Conservation (phyloP, 2,888 invertebrate genomes). For the Diplazon laetatorius region DNA sequence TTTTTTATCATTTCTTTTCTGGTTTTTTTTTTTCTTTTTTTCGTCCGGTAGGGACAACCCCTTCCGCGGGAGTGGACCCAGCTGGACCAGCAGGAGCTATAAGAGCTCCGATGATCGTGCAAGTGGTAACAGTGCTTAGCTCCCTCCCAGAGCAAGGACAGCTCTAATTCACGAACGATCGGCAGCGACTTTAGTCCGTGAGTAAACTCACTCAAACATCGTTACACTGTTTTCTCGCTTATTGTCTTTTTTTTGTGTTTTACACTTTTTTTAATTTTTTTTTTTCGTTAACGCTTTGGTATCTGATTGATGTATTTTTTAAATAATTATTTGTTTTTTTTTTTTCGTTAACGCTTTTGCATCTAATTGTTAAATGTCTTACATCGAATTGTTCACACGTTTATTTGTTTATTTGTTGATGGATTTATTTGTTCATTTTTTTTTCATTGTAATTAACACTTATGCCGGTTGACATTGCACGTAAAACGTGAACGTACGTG, state of each 20-base stretch:
- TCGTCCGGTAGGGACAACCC: constrained; percentile 71
- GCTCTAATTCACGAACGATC: constrained; percentile 66
- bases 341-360: background rate
- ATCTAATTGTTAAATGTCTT: too few species aligned
- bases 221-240: constrained; percentile 11
- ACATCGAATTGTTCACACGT: too few species aligned
- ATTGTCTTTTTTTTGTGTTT: background rate
- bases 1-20: too few species aligned
- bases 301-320: background rate
- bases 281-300: background rate
- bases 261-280: background rate
- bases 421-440: background rate
- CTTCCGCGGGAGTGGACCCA: constrained; percentile 74
- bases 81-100: constrained; percentile 77
- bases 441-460: background rate
- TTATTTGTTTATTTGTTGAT: background rate
- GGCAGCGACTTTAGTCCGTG: constrained; percentile 49
- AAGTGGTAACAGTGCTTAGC: constrained; percentile 79
- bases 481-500: constrained; percentile 44
- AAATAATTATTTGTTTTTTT: background rate
- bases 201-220: constrained; percentile 38
- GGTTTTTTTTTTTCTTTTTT: constrained; percentile 41
- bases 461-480: background rate
- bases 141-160: constrained; percentile 77
- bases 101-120: constrained; percentile 77